Base-by-base conservation (phyloP, 2,113 vertebrate species). In the Urocynchramus pylzowi region DNA sequence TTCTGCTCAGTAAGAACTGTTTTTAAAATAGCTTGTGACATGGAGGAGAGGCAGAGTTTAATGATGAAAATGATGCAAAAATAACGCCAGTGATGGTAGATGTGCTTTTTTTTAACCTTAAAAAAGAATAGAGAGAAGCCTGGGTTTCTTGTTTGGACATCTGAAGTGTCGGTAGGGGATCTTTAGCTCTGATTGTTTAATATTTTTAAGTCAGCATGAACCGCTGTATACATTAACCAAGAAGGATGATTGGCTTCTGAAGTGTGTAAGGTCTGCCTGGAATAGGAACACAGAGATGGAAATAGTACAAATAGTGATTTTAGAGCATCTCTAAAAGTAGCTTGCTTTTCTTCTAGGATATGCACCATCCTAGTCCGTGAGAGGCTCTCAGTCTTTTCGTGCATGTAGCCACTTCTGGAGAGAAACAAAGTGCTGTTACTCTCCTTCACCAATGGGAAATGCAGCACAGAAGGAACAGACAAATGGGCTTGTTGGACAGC, bases 21-120 rank as follows among this genome's bases (percentile, higher is more conserved):
- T 87, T 93, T 73, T 93, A 96, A 95, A 96, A 95, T 93, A 94
- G 93, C 60, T 88, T 60, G 61, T 87, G 77, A 82, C 45, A 87
- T 42, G 45, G 70, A 83, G 69, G 77, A 88, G 77, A 93, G 63
- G 42, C 31, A 35, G 76, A 77, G 57, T 77, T 87, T 95, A 83
- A 82, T 89, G 56, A 93, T 92, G 77, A 92, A 84, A 92, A 76
- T 64, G 50, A 47, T 60, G 54, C 31, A 59, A 89, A 95, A 96
- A 89, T 94, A 94, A 79, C 8, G 4, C 37, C 5, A 39, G 54
- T 64, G n/a, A 47, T 90, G 77, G 44, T 74, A 52, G 56, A 89
- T 70, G 31, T 61, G 26, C 57, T n/a, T 47, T 83, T 45, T 11
- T 37, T 31, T 17, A 17, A 17, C 56, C 13, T 70, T 47, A 28